These are phyloP conservation scores for Eupleurogrammus muticus DNA, from an alignment of 2,797 vertebrate genomes.

Conservation along the genomic window DNA sequence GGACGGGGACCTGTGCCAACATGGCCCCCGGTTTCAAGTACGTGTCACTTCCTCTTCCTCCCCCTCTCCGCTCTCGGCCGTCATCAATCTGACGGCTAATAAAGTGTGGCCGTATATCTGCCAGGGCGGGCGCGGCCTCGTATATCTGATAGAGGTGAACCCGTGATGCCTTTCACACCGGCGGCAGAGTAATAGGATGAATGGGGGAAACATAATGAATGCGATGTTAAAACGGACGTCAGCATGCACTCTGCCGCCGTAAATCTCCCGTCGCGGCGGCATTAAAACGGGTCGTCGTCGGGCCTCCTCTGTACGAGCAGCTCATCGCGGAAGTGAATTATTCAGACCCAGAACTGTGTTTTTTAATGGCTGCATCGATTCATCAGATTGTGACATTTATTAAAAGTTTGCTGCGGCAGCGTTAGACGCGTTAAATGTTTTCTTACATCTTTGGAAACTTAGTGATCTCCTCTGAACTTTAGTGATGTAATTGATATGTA, in stretches of 20 bases:
- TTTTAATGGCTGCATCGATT: no score
- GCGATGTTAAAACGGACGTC: slow-evolving; percentile 33
- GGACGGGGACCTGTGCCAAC: slow-evolving; percentile 82
- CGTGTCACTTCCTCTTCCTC: slow-evolving; percentile 45
- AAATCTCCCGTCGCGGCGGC: slow-evolving; percentile 6
- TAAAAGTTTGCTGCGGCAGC: no score
- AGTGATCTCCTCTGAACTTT: no score
- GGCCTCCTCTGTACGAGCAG: not conserved
- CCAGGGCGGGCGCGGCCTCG: not conserved
- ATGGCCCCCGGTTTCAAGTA: slow-evolving; percentile 84
- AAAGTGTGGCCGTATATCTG: slow-evolving; percentile 42
- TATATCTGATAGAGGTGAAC: slow-evolving; percentile 50
- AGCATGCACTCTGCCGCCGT: not conserved
- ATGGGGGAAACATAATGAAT: slow-evolving; percentile 15
- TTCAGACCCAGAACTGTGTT: no score
- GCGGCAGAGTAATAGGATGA: slow-evolving; percentile 22
- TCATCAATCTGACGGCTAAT: slow-evolving; percentile 31
- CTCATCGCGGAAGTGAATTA: no score
- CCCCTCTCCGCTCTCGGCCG: not conserved
- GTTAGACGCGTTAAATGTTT: no score
- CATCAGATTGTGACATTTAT: no score
- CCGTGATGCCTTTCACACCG: slow-evolving; percentile 16
- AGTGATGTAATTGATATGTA: no score
- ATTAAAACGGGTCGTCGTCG: slow-evolving; percentile 1
- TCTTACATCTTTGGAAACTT: no score